Conservation (phyloP, 2,888 invertebrate genomes). For the Theretra japonica region DNA sequence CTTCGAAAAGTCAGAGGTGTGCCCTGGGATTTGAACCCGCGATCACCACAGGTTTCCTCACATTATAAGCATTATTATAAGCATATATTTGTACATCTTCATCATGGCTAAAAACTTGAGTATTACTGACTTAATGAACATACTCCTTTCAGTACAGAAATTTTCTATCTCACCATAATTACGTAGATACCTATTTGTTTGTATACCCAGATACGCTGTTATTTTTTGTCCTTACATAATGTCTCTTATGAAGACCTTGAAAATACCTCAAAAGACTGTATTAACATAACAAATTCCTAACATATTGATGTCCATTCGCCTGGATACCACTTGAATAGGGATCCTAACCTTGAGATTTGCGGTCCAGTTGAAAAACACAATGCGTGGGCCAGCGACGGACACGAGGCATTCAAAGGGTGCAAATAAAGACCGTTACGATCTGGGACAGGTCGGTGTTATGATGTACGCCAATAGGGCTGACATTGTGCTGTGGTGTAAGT, state of each 20-base stretch:
- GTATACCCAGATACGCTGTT: no score
- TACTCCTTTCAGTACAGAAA: no score
- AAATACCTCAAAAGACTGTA: background rate
- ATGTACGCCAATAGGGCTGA: slow-evolving; percentile 63
- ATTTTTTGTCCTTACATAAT: no score
- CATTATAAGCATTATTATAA: no score
- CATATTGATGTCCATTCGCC: slow-evolving; percentile 10
- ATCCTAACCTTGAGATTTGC: background rate
- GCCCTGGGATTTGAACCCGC: no score
- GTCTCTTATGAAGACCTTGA: background rate
- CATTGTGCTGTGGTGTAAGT: slow-evolving; percentile 48
- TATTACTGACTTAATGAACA: no score
- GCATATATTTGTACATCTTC: no score
- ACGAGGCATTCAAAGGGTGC: slow-evolving; percentile 33
- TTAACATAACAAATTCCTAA: background rate
- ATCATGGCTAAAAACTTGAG: no score
- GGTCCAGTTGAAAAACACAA: slow-evolving; percentile 19
- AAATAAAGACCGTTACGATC: slow-evolving; percentile 63
- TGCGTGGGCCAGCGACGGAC: slow-evolving; percentile 15
- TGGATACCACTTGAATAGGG: slow-evolving; percentile 1
- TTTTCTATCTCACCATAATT: no score
- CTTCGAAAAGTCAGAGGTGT: no score
- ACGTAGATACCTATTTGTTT: no score
- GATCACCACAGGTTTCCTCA: no score
- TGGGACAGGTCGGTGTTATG: slow-evolving; percentile 67